Evolutionary conservation across 2,113 vertebrate species (phyloP).

Genomic region (Clinocottus analis): DNA sequence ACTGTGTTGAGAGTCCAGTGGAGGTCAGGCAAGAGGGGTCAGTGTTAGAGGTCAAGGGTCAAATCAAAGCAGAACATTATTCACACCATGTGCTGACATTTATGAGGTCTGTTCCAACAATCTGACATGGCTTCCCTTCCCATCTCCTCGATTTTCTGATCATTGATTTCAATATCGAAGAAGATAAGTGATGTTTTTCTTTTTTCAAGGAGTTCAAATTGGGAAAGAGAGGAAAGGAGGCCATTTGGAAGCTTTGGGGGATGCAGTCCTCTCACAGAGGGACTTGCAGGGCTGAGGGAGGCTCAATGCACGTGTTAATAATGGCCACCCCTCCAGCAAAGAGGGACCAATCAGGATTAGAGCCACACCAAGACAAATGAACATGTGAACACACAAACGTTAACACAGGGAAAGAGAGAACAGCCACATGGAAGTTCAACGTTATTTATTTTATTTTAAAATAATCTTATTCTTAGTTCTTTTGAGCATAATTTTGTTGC

Average conservation of each 20-base stretch:
- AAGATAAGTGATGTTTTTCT: neutral
- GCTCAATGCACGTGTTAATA: constrained; percentile 57
- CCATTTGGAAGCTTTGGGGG: constrained; percentile 62
- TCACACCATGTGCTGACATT: constrained; percentile 68
- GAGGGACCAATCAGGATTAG: constrained; percentile 70
- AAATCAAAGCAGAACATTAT: constrained; percentile 70
- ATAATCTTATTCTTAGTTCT: constrained; percentile 90
- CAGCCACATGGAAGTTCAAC: constrained; percentile 74
- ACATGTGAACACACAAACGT: constrained; percentile 64
- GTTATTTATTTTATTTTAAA: constrained; percentile 94
- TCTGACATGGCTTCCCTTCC: constrained; percentile 65
- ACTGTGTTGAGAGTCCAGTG: constrained; percentile 70
- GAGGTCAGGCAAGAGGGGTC: constrained; percentile 60
- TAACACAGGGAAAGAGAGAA: constrained; percentile 80
- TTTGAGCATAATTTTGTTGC: constrained; percentile 89
- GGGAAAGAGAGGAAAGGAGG: constrained; percentile 65
- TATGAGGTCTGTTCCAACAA: constrained; percentile 53
- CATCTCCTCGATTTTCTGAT: constrained; percentile 12
- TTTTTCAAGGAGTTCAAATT: neutral
- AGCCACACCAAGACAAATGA: constrained; percentile 70
- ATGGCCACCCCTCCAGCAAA: constrained; percentile 49
- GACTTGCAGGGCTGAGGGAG: constrained; percentile 58
- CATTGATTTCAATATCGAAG: constrained; percentile 9
- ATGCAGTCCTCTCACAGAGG: constrained; percentile 66
- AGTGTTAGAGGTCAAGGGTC: constrained; percentile 71